Evolutionary conservation across 2,797 vertebrate species (phyloP).

Genomic region (Neomorphus geoffroyi): DNA sequence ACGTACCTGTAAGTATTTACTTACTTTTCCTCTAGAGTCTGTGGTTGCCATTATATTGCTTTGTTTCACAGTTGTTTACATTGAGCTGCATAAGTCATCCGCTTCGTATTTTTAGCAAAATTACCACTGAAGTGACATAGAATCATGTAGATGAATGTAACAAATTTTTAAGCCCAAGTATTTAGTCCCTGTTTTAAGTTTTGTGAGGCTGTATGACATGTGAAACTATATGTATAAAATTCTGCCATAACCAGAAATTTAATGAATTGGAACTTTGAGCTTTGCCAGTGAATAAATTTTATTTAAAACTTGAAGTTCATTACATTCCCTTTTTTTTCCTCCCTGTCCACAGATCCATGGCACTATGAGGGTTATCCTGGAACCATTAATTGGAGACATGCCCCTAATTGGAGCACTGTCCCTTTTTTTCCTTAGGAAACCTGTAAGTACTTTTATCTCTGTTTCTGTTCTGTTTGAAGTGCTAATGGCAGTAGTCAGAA

Average conservation of each 20-base stretch:
- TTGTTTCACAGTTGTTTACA: not conserved
- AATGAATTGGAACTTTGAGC: not conserved
- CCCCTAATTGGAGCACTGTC: slow-evolving; percentile 93
- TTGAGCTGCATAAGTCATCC: not conserved
- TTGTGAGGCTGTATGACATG: not conserved
- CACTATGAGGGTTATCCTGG: slow-evolving; percentile 92
- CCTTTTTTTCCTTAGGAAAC: slow-evolving; percentile 94
- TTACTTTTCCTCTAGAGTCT: not conserved
- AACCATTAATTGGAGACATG: slow-evolving; percentile 94
- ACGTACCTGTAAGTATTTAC: not conserved
- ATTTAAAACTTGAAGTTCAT: not conserved
- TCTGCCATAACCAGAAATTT: not conserved
- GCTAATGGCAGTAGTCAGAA: not conserved
- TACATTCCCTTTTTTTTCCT: not conserved
- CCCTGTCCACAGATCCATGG: slow-evolving; percentile 85
- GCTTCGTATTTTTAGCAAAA: not conserved
- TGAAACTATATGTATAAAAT: not conserved
- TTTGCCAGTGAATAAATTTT: not conserved
- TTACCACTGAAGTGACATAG: not conserved
- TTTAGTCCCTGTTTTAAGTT: not conserved
- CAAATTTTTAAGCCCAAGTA: not conserved
- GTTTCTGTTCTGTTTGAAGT: not conserved
- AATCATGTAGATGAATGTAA: not conserved
- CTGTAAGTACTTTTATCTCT: slow-evolving; percentile 80
- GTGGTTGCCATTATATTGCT: not conserved